phyloP scores from a whole-genome alignment of 2,797 vertebrate species.

The Tauraco hartlaubi region DNA sequence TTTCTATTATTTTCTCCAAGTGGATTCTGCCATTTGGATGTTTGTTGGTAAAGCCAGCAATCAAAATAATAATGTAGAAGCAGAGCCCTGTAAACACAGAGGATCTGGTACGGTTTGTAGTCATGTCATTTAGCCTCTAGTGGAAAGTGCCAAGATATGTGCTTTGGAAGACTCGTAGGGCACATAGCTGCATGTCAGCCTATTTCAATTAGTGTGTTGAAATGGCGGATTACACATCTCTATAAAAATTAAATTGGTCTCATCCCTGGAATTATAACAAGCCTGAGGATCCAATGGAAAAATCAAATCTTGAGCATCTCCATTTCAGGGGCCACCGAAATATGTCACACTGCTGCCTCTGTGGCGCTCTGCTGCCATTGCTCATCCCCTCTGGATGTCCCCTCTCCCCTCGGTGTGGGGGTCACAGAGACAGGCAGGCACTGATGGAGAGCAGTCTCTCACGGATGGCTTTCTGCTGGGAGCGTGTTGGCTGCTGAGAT shows the following conservation, averaged over 20 bases:
- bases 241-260: slow-evolving; percentile 68
- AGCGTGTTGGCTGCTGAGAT: neutral
- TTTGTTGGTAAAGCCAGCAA: slow-evolving; percentile 21
- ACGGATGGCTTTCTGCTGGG: neutral
- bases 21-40: neutral
- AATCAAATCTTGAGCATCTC: slow-evolving; percentile 25
- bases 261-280: slow-evolving; percentile 53
- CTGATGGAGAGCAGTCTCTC: neutral
- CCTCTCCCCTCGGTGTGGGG: neutral
- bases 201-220: slow-evolving; percentile 69
- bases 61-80: slow-evolving; percentile 29
- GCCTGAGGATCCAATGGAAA: slow-evolving; percentile 34
- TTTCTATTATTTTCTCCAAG: slow-evolving; percentile 37
- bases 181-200: slow-evolving; percentile 66
- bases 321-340: neutral
- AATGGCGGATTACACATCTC: slow-evolving; percentile 49
- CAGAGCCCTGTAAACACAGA: slow-evolving; percentile 35
- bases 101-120: slow-evolving; percentile 18
- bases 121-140: slow-evolving; percentile 48
- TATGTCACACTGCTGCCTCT: neutral
- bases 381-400: neutral
- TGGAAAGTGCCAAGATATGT: slow-evolving; percentile 62
- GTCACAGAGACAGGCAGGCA: neutral
- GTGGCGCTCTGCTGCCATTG: fast-evolving
- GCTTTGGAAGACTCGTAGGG: slow-evolving; percentile 58